Evolutionary conservation across 2,797 vertebrate genomes (phyloP).

Genomic region (Propithecus deckenii): DNA sequence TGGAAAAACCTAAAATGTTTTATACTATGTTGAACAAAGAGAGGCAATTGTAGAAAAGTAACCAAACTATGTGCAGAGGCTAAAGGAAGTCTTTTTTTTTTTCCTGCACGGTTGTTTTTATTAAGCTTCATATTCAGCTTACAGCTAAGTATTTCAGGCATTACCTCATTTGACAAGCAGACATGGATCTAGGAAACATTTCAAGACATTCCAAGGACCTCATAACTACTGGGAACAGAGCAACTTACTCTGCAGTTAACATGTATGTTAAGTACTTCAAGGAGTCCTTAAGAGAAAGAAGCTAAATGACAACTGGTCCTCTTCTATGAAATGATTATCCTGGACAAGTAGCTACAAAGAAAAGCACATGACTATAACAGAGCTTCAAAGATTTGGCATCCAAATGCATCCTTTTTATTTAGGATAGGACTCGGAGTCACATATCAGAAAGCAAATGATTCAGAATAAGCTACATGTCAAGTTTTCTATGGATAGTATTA

Average conservation of each 20-base stretch:
- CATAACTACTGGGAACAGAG: neutral
- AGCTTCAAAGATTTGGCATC: slow-evolving; percentile 23
- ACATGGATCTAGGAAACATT: slow-evolving; percentile 39
- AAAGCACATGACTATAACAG: neutral
- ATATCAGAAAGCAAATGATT: slow-evolving; percentile 18
- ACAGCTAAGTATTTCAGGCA: slow-evolving; percentile 52
- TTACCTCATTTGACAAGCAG: slow-evolving; percentile 49
- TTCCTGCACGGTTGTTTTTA: slow-evolving; percentile 77
- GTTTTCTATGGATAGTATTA: slow-evolving; percentile 45
- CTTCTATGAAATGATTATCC: slow-evolving; percentile 40
- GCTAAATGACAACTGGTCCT: slow-evolving; percentile 23
- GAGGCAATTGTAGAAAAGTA: neutral
- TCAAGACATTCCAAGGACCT: slow-evolving; percentile 13
- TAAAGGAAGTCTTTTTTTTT: too few species aligned
- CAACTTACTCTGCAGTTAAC: slow-evolving; percentile 36
- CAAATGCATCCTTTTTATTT: neutral
- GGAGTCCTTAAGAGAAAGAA: slow-evolving; percentile 26
- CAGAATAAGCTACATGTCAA: slow-evolving; percentile 44
- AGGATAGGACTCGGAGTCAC: slow-evolving; percentile 18
- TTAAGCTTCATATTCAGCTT: slow-evolving; percentile 70
- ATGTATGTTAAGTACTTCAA: slow-evolving; percentile 63
- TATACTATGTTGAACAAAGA: neutral
- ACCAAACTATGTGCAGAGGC: neutral
- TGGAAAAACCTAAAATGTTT: neutral
- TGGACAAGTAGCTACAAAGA: slow-evolving; percentile 9